Percentiles rank a stretch among this genome's conserved stretches.
phyloP scores from a whole-genome alignment of 2,113 vertebrate genomes.

The Rhagologus leucostigma region DNA sequence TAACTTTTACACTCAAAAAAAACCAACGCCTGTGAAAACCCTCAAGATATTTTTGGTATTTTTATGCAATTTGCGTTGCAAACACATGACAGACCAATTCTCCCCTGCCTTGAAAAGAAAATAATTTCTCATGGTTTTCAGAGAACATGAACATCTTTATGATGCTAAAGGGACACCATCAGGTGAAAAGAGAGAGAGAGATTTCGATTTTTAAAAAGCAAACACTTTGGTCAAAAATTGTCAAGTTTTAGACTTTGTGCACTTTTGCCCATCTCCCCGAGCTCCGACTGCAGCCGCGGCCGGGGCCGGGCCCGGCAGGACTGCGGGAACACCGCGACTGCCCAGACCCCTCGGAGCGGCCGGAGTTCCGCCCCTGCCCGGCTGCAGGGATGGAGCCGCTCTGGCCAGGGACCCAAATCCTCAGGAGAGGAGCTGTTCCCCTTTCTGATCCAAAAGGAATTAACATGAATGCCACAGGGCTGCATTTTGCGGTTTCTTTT shows the following conservation, averaged over 20 bases:
- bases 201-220: background rate
- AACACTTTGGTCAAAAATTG: background rate
- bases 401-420: background rate
- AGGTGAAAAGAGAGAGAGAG: conserved; percentile 43
- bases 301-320: background rate
- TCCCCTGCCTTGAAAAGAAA: conserved; percentile 51
- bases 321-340: background rate
- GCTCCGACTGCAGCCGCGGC: background rate
- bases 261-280: background rate
- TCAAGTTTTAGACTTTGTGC: background rate
- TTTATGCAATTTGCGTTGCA: conserved; percentile 67
- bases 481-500: background rate
- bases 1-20: conserved; percentile 78
- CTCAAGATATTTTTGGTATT: conserved; percentile 67
- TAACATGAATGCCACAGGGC: background rate
- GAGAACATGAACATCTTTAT: conserved; percentile 65
- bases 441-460: background rate
- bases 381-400: background rate
- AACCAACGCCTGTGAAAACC: conserved; percentile 60
- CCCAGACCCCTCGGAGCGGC: accelerated
- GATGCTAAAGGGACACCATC: conserved; percentile 57
- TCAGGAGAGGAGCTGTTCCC: background rate
- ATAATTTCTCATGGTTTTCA: conserved; percentile 44
- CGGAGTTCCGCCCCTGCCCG: background rate
- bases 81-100: conserved; percentile 66